Conservation (phyloP, 53 echinoderm and acorn worm genomes). For the Henricia sp. region DNA sequence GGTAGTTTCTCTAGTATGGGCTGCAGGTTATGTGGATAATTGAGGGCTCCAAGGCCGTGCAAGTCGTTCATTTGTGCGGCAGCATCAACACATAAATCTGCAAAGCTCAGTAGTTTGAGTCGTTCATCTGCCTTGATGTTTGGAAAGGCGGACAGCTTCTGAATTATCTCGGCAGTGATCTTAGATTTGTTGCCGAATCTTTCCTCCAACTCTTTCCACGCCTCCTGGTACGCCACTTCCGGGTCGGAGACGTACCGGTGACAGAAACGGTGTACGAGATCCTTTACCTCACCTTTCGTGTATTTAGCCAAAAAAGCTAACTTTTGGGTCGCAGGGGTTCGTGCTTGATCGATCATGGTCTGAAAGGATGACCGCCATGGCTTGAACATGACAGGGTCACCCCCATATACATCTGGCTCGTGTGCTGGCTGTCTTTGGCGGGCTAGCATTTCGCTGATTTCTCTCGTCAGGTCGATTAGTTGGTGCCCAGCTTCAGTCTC, state of each 20-base stretch:
- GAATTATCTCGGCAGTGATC: constrained; percentile 30
- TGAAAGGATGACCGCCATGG: constrained; percentile 58
- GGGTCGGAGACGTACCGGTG: background rate
- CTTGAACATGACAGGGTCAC: constrained; percentile 52
- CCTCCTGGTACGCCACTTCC: constrained; percentile 42
- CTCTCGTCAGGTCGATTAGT: constrained; percentile 40
- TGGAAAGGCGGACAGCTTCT: constrained; percentile 13
- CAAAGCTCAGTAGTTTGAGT: constrained; percentile 17
- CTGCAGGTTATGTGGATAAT: constrained; percentile 54
- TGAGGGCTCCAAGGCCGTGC: constrained; percentile 42
- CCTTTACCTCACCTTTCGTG: constrained; percentile 6
- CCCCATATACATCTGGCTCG: constrained; percentile 49
- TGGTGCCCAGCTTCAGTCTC: background rate
- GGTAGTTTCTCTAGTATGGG: constrained; percentile 62
- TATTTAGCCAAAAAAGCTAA: constrained; percentile 37
- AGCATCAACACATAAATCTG: constrained; percentile 50
- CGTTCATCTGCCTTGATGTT: constrained; percentile 13
- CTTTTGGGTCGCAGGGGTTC: constrained; percentile 18
- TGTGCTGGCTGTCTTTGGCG: constrained; percentile 56
- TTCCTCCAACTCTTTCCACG: constrained; percentile 50
- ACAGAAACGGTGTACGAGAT: constrained; percentile 10
- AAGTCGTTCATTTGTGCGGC: constrained; percentile 58
- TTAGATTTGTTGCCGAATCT: constrained; percentile 56
- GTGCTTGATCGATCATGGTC: constrained; percentile 27
- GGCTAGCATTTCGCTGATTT: constrained; percentile 40